phyloP scores from a whole-genome alignment of 2,113 vertebrate species.

The Hymenochirus boettgeri region DNA sequence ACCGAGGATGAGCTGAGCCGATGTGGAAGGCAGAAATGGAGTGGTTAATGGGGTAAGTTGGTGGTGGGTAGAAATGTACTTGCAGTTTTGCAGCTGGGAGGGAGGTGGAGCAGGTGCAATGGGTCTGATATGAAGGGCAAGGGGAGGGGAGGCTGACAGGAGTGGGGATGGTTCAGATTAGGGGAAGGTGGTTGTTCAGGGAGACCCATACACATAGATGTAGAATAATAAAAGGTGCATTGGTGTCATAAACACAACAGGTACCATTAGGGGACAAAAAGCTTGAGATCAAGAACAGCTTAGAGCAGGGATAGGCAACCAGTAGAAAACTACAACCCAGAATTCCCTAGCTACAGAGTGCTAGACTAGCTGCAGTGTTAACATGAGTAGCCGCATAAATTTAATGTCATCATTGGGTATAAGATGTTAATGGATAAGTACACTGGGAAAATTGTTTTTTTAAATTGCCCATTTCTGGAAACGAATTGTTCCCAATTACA shows the following conservation, averaged over 20 bases:
- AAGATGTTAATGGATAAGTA: too few relatives aligned
- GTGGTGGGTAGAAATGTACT: neutral
- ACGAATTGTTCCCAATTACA: too few relatives aligned
- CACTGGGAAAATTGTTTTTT: too few relatives aligned
- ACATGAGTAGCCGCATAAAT: neutral
- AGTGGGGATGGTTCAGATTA: neutral
- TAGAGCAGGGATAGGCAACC: neutral
- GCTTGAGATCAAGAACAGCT: neutral
- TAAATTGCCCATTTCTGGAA: too few relatives aligned
- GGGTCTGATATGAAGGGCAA: conserved; percentile 14
- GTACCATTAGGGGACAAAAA: neutral
- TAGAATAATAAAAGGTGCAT: neutral
- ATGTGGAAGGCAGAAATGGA: conserved; percentile 30
- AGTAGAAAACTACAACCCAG: too few relatives aligned
- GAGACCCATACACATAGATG: neutral
- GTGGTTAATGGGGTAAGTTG: conserved; percentile 37
- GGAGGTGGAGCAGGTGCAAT: conserved; percentile 1
- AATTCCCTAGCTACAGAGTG: too few relatives aligned
- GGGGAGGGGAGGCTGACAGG: neutral
- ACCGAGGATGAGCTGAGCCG: conserved; percentile 41
- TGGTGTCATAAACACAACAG: neutral
- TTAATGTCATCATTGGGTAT: too few relatives aligned
- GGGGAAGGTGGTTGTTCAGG: neutral
- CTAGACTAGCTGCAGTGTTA: too few relatives aligned
- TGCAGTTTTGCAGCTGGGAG: neutral